Percentiles rank a stretch among this genome's conserved stretches.
Evolutionary conservation across 2,888 invertebrate species (phyloP).

Genomic region (Conistra vaccinii): DNA sequence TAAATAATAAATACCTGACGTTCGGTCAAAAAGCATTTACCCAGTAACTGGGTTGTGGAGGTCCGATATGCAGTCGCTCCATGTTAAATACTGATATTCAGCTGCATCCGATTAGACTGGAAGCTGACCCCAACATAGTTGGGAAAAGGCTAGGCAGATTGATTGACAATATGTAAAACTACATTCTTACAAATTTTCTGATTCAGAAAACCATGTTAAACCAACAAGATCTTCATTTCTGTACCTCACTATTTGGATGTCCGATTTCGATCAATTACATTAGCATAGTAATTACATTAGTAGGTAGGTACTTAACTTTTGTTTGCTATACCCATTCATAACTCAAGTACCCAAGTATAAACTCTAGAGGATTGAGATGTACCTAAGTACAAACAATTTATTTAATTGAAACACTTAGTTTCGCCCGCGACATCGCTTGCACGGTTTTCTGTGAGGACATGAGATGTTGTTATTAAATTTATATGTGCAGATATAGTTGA

Average conservation of each 20-base stretch:
- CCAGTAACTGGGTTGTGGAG: too few relatives aligned
- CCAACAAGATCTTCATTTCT: not conserved
- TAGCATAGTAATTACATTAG: constrained; percentile 9
- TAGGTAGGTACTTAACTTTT: not conserved
- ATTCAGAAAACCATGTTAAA: not conserved
- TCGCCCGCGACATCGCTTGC: constrained; percentile 12
- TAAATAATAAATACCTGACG: too few relatives aligned
- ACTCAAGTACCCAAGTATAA: constrained; percentile 15
- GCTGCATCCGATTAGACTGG: too few relatives aligned
- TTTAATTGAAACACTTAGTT: constrained; percentile 48
- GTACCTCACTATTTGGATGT: not conserved
- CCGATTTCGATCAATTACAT: constrained; percentile 39
- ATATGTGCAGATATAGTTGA: constrained; percentile 5
- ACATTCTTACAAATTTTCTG: too few relatives aligned
- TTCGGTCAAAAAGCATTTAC: too few relatives aligned
- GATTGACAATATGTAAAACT: too few relatives aligned
- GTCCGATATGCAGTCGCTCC: too few relatives aligned
- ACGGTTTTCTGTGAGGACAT: constrained; percentile 22
- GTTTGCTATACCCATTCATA: constrained; percentile 36
- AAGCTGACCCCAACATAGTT: too few relatives aligned
- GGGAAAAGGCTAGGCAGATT: too few relatives aligned
- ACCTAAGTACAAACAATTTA: constrained; percentile 51
- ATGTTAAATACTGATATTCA: too few relatives aligned
- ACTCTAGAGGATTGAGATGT: constrained; percentile 23
- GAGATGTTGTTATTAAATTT: not conserved